These are phyloP conservation scores for Eolophus roseicapilla DNA, from an alignment of 2,113 vertebrate genomes.

Conservation along the genomic window DNA sequence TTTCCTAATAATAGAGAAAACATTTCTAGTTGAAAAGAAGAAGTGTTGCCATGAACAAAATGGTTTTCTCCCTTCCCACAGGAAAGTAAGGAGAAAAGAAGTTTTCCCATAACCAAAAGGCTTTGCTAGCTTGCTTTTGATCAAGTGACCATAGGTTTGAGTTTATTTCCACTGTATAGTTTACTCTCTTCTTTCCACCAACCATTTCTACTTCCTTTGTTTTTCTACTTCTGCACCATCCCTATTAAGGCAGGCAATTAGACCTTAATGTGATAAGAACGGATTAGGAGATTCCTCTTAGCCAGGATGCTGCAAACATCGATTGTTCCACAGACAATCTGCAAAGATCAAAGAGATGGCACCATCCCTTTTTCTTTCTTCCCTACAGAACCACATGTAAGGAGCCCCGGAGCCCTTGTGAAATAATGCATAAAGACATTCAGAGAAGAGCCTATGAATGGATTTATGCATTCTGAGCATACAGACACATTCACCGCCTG, in stretches of 20 bases:
- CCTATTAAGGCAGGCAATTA: neutral
- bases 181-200: neutral
- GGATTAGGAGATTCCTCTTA: neutral
- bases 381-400: neutral
- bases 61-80: conserved; percentile 52
- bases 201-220: neutral
- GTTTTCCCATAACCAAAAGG: conserved; percentile 47
- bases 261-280: neutral
- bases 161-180: neutral
- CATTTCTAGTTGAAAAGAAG: conserved; percentile 6
- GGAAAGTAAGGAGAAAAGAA: conserved; percentile 22
- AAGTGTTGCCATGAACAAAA: neutral
- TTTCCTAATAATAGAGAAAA: neutral
- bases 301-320: neutral
- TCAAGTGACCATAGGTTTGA: neutral
- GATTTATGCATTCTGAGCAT: neutral
- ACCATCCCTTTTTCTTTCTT: neutral
- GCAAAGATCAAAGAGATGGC: neutral
- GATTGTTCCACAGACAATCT: neutral
- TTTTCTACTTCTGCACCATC: neutral
- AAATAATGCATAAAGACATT: neutral
- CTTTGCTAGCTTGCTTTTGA: conserved; percentile 20
- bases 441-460: neutral
- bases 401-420: neutral
- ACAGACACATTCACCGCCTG: neutral